Evolutionary conservation across 2,888 invertebrate species (phyloP), one percentile per base, ranked within the genome.

Genomic region (Aphrophora alni): DNA sequence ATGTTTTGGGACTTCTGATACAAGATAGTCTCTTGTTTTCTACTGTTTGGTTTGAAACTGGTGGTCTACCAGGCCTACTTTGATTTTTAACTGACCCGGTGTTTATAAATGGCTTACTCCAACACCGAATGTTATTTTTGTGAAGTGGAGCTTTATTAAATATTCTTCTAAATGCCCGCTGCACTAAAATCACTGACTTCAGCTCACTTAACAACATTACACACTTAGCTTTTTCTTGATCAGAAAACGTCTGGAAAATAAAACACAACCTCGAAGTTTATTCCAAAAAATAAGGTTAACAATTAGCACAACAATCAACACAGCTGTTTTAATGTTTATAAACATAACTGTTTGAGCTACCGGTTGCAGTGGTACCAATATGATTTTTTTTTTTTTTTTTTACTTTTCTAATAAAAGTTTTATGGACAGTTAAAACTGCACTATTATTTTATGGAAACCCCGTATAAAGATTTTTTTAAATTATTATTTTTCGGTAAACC

Each of bases 141-240:
- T n/a, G n/a, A n/a, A n/a, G n/a, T n/a, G n/a, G n/a, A n/a, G n/a
- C n/a, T n/a, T n/a, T n/a, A n/a, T n/a, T n/a, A n/a, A n/a, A n/a
- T n/a, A n/a, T n/a, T n/a, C 38, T 38, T 77, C 77, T 28, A 38
- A 78, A 71, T 25, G n/a, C 38, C 44, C 26, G 77, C 68, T 68
- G 77, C 59, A 77, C 77, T 77, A 77, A 68, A 77, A 68, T 77
- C 33, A 59, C 77, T 24, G 78, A 71, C 38, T 70, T 78, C 27
- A 71, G 71, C 38, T 78, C 78, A 71, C 59, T 28, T 59, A 78
- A 59, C 71, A 78, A 70, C 68, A 71, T 33, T 59, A 78, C 78
- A 78, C 78, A 78, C 78, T 70, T 69, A 59, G 78, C 78, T 33
- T 78, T 71, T 38, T 78, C 70, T 71, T 78, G 44, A 78, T 69